phyloP scores from a whole-genome alignment of 2,113 vertebrate genomes.

The Phyllopteryx taeniolatus region DNA sequence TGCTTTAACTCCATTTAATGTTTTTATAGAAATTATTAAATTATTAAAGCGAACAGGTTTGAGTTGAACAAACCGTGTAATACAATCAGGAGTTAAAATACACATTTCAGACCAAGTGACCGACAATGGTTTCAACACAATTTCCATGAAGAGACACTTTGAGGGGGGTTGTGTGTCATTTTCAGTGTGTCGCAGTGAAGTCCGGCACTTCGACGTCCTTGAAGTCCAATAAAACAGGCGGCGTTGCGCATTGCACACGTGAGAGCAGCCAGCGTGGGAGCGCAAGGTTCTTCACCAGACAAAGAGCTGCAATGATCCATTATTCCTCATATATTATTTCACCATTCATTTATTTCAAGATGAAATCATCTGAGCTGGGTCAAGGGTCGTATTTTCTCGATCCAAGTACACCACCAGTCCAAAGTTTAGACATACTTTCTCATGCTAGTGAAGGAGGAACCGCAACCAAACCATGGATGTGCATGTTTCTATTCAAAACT shows the following conservation, averaged over 20 bases:
- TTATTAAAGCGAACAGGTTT: too few relatives aligned
- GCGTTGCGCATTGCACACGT: background rate
- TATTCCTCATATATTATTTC: background rate
- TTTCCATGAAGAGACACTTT: too few relatives aligned
- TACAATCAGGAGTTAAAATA: too few relatives aligned
- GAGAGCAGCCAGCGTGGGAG: background rate
- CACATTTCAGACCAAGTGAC: too few relatives aligned
- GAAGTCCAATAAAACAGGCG: background rate
- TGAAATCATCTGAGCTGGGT: constrained; percentile 4
- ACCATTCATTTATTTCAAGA: constrained; percentile 2
- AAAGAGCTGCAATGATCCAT: constrained; percentile 7
- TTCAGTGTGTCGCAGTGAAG: background rate
- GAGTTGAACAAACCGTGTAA: too few relatives aligned
- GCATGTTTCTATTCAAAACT: too few relatives aligned
- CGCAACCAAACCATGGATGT: too few relatives aligned
- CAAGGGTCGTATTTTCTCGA: background rate
- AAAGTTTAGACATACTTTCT: too few relatives aligned
- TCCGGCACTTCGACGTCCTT: background rate
- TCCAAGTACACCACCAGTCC: background rate
- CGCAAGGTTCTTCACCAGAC: constrained; percentile 10
- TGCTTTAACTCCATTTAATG: too few relatives aligned
- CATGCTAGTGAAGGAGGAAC: too few relatives aligned
- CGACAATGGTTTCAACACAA: too few relatives aligned
- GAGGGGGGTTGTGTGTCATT: background rate
- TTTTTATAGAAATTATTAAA: too few relatives aligned